Base-by-base conservation (phyloP, 2,888 invertebrate species). In the Netelia fuscicornis region DNA sequence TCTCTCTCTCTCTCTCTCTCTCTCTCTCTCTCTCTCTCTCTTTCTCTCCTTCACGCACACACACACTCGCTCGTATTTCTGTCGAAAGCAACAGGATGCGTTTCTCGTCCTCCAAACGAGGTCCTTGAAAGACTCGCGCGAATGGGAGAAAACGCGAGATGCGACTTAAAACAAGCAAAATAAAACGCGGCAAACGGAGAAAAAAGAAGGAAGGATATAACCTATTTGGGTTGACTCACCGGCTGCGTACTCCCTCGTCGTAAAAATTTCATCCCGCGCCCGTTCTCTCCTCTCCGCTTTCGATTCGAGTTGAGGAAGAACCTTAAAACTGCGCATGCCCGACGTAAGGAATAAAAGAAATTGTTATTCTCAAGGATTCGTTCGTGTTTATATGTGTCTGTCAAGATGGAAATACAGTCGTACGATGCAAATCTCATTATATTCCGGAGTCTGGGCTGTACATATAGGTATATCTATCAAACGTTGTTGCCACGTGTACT, bases 381-480 rank as follows among this genome's bases (percentile, higher is more conserved):
- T 25, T 20, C 58, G 58, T 30, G 30, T 30, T 3, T 30, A 3
- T 30, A 3, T 30, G 30, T 30, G 30, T 30, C 5, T 2, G 30
- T 30, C 5, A 30, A 48, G 48, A 48, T 13, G 48, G 23, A 37
- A 20, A 71, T 58, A 77, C 58, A 71, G 48, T 48, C 25, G 58
- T 71, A 42, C 52, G 65, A 80, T 80, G 71, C 80, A 81, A 81
- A 84, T 77, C 76, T 77, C 65, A 76, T 83, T 79, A 80, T 80
- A 67, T 84, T 84, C 80, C 71, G 44, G 76, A 80, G 84, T 65
- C 80, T 80, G 84, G 30, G 56, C 37, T 58, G 71, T 25, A 2
- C 25, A 2, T 2, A 25, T 37, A 71, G 37, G 6, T 71, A 30
- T 44, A 37, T 70, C 52, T 17, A 25, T 52, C 30, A 64, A 58